phyloP scores from a whole-genome alignment of 2,888 invertebrate species.

The Agrochola circellaris region DNA sequence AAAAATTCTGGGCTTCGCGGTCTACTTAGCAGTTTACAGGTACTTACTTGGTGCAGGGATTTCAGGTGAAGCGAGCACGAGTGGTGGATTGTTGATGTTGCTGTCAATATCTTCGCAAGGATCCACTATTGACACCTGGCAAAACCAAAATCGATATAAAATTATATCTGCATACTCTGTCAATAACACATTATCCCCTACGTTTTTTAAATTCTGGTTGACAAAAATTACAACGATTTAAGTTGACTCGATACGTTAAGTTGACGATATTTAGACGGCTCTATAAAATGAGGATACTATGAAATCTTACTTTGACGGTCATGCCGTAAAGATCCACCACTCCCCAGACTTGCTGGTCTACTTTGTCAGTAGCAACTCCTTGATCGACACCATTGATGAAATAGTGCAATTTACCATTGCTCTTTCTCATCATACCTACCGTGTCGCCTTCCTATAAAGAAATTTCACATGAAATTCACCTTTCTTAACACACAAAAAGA shows the following conservation, averaged over 20 bases:
- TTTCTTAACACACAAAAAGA: background rate
- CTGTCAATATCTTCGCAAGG: conserved; percentile 95
- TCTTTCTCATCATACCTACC: conserved; percentile 97
- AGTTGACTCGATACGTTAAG: too few species aligned
- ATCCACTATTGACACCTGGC: conserved; percentile 95
- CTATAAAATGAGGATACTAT: background rate
- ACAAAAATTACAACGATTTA: background rate
- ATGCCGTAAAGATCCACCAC: conserved; percentile 98
- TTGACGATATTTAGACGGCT: background rate
- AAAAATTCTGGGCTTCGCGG: conserved; percentile 58
- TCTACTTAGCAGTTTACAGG: background rate
- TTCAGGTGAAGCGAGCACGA: conserved; percentile 71
- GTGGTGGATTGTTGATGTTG: conserved; percentile 80
- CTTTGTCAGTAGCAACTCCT: conserved; percentile 96
- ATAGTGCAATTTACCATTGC: conserved; percentile 96
- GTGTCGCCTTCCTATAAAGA: conserved; percentile 95
- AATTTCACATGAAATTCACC: conserved; percentile 2
- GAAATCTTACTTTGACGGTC: conserved; percentile 92
- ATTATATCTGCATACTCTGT: background rate
- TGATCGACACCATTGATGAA: conserved; percentile 98
- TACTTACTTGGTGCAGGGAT: conserved; percentile 82
- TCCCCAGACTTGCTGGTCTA: conserved; percentile 96
- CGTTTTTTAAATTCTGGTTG: background rate
- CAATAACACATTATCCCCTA: background rate
- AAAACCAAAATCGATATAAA: conserved; percentile 3